Conservation (phyloP, 2,797 vertebrate species). For the Sus cebifrons region DNA sequence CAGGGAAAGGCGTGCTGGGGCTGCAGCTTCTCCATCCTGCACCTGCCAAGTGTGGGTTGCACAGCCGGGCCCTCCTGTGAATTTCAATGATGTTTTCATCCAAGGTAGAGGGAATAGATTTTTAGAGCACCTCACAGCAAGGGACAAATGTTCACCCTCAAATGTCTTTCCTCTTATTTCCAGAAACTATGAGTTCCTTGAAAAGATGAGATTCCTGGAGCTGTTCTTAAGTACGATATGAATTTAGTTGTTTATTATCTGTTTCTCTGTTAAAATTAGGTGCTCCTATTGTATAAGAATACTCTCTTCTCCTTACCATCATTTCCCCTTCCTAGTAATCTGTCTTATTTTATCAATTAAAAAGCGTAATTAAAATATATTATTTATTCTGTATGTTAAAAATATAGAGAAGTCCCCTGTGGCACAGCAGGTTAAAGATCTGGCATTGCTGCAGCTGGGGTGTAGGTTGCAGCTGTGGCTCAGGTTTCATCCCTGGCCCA, state of each 20-base stretch:
- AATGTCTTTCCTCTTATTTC: constrained; percentile 48
- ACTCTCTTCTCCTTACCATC: neutral
- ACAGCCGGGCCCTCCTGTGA: neutral
- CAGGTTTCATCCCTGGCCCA: too few relatives aligned
- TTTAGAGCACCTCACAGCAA: constrained; percentile 32
- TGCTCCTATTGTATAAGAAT: neutral
- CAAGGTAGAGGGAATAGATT: neutral
- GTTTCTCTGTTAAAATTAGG: constrained; percentile 22
- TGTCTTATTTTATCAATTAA: constrained; percentile 15
- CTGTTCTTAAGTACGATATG: neutral
- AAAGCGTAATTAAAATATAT: neutral
- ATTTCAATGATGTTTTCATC: constrained; percentile 38
- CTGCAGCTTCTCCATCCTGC: neutral
- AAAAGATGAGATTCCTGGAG: constrained; percentile 31
- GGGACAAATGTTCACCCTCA: neutral
- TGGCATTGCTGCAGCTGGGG: too few relatives aligned
- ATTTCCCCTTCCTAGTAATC: constrained; percentile 42
- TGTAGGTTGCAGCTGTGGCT: too few relatives aligned
- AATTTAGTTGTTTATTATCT: constrained; percentile 64
- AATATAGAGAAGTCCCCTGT: neutral
- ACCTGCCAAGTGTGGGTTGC: neutral
- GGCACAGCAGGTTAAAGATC: too few relatives aligned
- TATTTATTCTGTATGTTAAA: neutral
- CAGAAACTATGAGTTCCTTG: constrained; percentile 17
- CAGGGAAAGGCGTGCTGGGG: neutral